A percentile compares a stretch with the other conserved stretches of the same genome.
phyloP scores from a whole-genome alignment of 37 sponge, comb jelly and placozoan species.

The Spongia lamella region DNA sequence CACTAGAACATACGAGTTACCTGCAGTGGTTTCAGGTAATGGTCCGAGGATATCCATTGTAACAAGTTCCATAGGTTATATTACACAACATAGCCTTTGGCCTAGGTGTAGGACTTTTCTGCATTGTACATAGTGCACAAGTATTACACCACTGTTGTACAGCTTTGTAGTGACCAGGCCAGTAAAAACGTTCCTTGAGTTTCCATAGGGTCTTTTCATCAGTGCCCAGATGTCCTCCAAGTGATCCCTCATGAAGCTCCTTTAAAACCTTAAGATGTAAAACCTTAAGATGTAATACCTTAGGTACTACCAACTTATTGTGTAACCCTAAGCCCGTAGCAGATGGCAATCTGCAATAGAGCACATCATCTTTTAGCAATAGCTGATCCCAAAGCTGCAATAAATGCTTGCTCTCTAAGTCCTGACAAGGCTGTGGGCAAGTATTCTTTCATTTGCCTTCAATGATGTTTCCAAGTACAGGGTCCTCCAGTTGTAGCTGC shows the following conservation, averaged over 20 bases:
- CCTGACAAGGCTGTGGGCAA: not conserved
- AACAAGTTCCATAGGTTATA: not conserved
- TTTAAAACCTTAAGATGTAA: not conserved
- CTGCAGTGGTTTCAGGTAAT: not conserved
- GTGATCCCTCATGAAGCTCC: not conserved
- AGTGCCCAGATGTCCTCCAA: slow-evolving; percentile 4
- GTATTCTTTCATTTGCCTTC: not conserved
- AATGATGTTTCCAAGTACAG: not conserved
- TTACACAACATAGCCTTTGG: not conserved
- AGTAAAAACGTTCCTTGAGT: slow-evolving; percentile 3
- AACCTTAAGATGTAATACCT: too few relatives aligned
- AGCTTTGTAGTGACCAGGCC: slow-evolving; percentile 5
- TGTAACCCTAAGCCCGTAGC: too few relatives aligned
- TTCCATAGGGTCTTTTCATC: not conserved
- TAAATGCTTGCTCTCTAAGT: too few relatives aligned
- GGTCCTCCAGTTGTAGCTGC: not conserved
- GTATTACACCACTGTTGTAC: not conserved
- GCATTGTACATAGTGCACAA: slow-evolving; percentile 3
- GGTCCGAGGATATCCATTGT: slow-evolving; percentile 8
- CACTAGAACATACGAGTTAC: slow-evolving; percentile 10
- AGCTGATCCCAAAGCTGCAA: too few relatives aligned
- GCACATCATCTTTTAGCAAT: too few relatives aligned
- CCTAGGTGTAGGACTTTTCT: not conserved
- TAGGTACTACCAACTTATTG: too few relatives aligned
- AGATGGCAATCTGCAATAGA: too few relatives aligned